Base-by-base conservation (phyloP, 2,888 invertebrate species). In the Conus canariensis region DNA sequence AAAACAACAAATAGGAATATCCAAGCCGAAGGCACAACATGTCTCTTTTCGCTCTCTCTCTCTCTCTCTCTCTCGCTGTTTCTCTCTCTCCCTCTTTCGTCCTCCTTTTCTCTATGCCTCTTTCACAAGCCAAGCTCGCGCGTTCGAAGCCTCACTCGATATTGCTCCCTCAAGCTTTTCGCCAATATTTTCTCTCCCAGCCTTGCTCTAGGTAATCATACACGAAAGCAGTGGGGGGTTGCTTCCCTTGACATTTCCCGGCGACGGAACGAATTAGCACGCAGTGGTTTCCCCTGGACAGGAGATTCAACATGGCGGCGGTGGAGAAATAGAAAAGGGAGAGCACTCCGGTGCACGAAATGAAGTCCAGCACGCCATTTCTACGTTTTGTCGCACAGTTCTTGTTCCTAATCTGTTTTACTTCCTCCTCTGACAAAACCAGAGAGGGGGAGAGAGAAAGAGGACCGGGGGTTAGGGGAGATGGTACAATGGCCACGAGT, bases 171-270 rank as follows among this genome's bases (percentile, higher is more conserved):
- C 82, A 80, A 82, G 60, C 30, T 45, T 59, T 77, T 82, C 64
- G 25, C 80, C 74, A 58, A 74, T 88, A 82, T 60, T 59, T 77
- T 60, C 60, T 60, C 70, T 45, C 87, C 77, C 77, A 12, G 59
- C n/a, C 56, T 8, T 56, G 56, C 60, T 45, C 64, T 30, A 64
- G 25, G 67, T 88, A 89, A 67, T 89, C 64, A 89, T 85, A 89
- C 83, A 85, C 67, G 60, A 87, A 87, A 67, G 83, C 67, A 60
- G 83, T 67, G 82, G 74, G 64, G 89, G 70, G 85, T 89, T 89
- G 16, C 85, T 70, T 89, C 89, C 89, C 89, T 70, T 89, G 89
- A 89, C 89, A 89, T 89, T 85, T 89, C 67, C 85, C 59, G 74
- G 85, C 45, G 89, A 89, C 89, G 64, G 89, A 58, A 45, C 19